Base-by-base conservation (phyloP, 64 coral and sea anemone species). In the Montipora sp. region DNA sequence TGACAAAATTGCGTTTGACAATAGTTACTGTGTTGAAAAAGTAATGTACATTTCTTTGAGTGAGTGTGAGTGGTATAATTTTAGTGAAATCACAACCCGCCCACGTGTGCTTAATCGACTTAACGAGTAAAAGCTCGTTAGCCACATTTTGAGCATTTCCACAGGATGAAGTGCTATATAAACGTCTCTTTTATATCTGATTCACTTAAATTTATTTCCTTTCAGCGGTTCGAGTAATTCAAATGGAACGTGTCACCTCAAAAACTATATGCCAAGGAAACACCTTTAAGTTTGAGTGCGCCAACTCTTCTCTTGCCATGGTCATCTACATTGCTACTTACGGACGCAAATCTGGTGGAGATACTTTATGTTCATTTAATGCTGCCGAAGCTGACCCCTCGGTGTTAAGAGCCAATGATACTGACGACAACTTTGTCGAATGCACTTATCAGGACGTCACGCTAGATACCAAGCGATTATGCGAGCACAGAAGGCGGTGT, bases 271-370 rank as follows among this genome's bases (percentile, higher is more conserved):
- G 95, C 55, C 92, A 98, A 21, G 80, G 89, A 22, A 66, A 81
- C 0, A 15, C 48, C 6, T 5, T 43, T 0, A 77, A 45, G 8
- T 68, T 94, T 65, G 8, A 76, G 3, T 98, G 95, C 8, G 5
- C 61, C 58, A 98, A 98, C 79, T 51, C 82, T 1, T 94, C 95
- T 4, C 83, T 88, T 68, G 92, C 88, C 47, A 78, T 98, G 70
- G 92, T 98, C 13, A 98, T 98, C 83, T 78, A 92, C 72, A 12
- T 57, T 24, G 95, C 95, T 9, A 36, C 6, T 3, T 98, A 98
- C 78, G 92, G 92, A 14, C 88, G 95, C 2, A 4, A 48, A 6
- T 11, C 51, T 10, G 0, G 2, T 7, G 60, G 92, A 12, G 20
- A 16, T 68, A 51, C 76, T 13, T 7, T 94, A 20, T 98, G 95